Conservation (phyloP, 2,113 vertebrate genomes). For the Dipodomys spectabilis region DNA sequence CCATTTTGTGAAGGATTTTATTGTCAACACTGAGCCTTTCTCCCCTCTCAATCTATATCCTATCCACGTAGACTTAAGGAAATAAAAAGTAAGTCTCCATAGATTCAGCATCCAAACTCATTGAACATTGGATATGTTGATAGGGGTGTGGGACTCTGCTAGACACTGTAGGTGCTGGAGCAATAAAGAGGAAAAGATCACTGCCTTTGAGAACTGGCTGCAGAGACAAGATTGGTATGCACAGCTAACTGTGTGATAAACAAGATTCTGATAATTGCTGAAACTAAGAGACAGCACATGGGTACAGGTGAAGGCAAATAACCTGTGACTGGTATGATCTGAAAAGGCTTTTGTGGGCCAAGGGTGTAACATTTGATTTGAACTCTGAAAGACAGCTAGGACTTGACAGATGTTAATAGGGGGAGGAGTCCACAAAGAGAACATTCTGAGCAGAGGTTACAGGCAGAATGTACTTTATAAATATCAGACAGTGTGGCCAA, state of each 20-base stretch:
- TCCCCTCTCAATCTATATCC: background rate
- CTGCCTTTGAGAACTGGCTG: background rate
- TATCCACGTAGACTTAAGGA: background rate
- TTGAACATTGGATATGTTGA: background rate
- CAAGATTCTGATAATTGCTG: background rate
- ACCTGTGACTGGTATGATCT: background rate
- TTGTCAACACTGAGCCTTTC: background rate
- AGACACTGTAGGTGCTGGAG: background rate
- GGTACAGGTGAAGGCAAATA: background rate
- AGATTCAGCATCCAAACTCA: background rate
- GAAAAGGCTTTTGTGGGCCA: background rate
- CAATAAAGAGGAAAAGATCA: background rate
- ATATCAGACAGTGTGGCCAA: background rate
- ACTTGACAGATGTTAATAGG: background rate
- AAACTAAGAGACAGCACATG: background rate
- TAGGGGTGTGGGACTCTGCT: background rate
- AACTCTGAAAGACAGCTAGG: background rate
- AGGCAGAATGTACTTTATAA: background rate
- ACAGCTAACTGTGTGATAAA: background rate
- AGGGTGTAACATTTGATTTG: background rate
- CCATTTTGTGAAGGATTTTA: background rate
- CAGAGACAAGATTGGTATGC: background rate
- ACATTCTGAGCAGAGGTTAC: background rate
- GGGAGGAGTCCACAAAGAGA: background rate
- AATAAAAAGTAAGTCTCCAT: background rate